Conservation (phyloP, 2,113 vertebrate genomes). For the Proterorhinus semilunaris region DNA sequence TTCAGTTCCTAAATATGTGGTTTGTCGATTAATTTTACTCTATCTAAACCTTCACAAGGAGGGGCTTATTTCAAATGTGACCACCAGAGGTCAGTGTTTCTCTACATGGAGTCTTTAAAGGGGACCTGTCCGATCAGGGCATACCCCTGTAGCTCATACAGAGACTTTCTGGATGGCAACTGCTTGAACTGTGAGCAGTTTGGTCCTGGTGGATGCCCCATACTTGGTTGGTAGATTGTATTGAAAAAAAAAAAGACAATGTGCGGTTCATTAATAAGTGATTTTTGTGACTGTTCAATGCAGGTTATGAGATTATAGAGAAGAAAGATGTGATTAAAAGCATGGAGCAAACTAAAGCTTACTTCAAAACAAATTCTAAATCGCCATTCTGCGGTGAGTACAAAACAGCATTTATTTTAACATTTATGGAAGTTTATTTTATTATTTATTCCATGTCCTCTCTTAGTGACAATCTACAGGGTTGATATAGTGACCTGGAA, state of each 20-base stretch:
- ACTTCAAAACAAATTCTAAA: conserved; percentile 64
- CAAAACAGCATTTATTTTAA: background rate
- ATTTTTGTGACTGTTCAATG: conserved; percentile 15
- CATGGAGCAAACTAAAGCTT: conserved; percentile 41
- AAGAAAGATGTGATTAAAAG: conserved; percentile 63
- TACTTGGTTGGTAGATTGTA: conserved; percentile 79
- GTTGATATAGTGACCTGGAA: conserved; percentile 89
- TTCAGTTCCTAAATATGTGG: background rate
- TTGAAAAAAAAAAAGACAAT: no score
- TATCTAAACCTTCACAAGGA: conserved; percentile 64
- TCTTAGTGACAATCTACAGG: conserved; percentile 81
- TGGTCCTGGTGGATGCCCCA: conserved; percentile 79
- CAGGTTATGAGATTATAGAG: conserved; percentile 65
- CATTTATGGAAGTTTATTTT: background rate
- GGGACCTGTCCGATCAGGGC: conserved; percentile 68
- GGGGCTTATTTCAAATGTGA: conserved; percentile 85
- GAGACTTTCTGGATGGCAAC: conserved; percentile 81
- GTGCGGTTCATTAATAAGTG: background rate
- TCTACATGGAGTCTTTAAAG: conserved; percentile 81
- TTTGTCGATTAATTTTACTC: background rate
- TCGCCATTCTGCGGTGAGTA: conserved; percentile 75
- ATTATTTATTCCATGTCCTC: background rate
- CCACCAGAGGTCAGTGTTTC: conserved; percentile 89
- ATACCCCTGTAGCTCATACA: conserved; percentile 85
- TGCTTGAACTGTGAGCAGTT: conserved; percentile 81